phyloP scores from a whole-genome alignment of 2,888 invertebrate species.

The Pseudococcus jackbeardsleyi region DNA sequence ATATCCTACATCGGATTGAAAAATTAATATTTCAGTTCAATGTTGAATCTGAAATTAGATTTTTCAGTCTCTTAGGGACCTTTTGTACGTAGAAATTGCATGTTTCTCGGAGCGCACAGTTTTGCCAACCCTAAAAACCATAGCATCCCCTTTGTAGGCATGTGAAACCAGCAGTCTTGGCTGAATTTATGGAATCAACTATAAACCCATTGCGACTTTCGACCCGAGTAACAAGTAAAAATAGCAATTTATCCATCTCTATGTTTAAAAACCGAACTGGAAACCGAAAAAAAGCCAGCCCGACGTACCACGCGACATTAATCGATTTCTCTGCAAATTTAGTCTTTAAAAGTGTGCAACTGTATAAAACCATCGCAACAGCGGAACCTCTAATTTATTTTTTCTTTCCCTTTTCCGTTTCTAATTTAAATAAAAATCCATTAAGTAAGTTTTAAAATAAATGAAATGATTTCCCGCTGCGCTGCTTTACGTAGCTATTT shows the following conservation, averaged over 20 bases:
- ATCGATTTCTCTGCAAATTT: conserved; percentile 41
- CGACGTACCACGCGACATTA: conserved; percentile 7
- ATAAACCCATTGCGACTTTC: background rate
- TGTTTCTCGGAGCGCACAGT: background rate
- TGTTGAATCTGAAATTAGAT: background rate
- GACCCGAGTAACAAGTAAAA: background rate
- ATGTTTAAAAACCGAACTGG: background rate
- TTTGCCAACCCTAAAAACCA: background rate
- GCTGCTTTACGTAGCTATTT: conserved; percentile 26
- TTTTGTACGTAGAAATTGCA: background rate
- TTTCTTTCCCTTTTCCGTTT: conserved; percentile 47
- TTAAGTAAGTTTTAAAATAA: conserved; percentile 47
- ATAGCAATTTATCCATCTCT: conserved; percentile 4
- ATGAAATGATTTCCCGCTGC: conserved; percentile 47
- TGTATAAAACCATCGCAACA: conserved; percentile 41
- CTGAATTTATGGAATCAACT: too few relatives aligned
- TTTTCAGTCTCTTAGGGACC: background rate
- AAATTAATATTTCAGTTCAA: background rate
- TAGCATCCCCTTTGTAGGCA: background rate
- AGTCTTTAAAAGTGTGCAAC: conserved; percentile 37
- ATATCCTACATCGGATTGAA: background rate
- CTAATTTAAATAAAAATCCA: conserved; percentile 47
- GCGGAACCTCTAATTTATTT: conserved; percentile 42
- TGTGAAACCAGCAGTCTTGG: too few relatives aligned
- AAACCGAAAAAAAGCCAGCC: background rate